phyloP scores from a whole-genome alignment of 2,113 vertebrate species.

The Hyperopisus bebe region DNA sequence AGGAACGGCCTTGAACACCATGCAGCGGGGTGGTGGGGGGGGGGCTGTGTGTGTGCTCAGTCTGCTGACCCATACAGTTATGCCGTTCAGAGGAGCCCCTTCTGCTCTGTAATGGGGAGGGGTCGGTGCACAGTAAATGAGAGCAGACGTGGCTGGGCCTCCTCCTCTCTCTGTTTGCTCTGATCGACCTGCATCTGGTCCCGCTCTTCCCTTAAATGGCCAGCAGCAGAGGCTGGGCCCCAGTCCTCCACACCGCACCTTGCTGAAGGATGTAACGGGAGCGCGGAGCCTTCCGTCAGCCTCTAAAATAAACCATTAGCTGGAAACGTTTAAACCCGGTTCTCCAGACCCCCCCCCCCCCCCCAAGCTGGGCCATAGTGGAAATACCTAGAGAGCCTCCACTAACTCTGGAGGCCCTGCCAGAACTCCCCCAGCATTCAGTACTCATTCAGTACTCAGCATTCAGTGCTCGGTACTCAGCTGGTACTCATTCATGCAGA shows the following conservation, averaged over 20 bases:
- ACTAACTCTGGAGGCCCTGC: not conserved
- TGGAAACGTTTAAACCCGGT: conserved; percentile 15
- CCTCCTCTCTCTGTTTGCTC: not conserved
- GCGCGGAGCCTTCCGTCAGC: conserved; percentile 1
- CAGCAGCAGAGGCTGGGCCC: not conserved
- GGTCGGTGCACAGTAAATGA: not conserved
- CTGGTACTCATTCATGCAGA: not conserved
- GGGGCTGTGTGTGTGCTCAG: not conserved
- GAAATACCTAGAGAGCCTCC: not conserved
- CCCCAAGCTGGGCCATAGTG: not conserved
- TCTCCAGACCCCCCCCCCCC: not conserved
- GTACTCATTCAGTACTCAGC: not conserved
- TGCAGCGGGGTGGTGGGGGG: not conserved
- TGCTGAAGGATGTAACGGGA: not conserved
- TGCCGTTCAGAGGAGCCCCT: not conserved
- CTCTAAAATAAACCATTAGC: not conserved
- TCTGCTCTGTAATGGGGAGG: not conserved
- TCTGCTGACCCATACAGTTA: not conserved
- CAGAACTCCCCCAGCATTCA: not conserved
- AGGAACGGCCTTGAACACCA: not conserved
- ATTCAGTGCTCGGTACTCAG: not conserved
- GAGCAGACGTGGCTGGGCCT: not conserved
- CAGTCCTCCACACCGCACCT: not conserved
- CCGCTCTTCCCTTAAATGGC: conserved; percentile 12
- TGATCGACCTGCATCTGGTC: not conserved